Evolutionary conservation across 1,140 invertebrate genomes (phyloP), one percentile per base, ranked within the genome.

Genomic region (Leguminivora glycinivorella): DNA sequence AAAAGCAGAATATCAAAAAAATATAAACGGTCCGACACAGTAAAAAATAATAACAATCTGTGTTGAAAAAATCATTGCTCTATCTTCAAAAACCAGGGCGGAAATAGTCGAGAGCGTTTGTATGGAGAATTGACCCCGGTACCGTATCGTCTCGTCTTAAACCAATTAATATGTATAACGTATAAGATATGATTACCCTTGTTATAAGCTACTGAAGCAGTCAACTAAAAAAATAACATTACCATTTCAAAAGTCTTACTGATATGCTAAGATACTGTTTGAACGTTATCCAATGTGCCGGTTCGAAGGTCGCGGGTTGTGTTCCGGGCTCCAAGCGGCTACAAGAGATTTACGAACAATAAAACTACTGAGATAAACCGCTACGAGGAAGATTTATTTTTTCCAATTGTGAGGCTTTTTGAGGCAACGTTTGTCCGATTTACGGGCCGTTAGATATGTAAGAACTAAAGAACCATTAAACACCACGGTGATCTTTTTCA

Each of bases 351-450:
- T 60, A 60, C 56, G 56, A 60, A 60, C 56, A 60, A 26, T 60
- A 60, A 60, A 60, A 60, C 56, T 60, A 60, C 56, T 60, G 25
- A 60, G 56, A 60, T 60, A 60, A 60, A 60, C 56, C 56, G 56
- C 56, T 60, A 60, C 4, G 56, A 60, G 56, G 14, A 60, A 60
- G 56, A 60, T 60, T 60, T 60, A 60, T 60, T 60, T 60, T 60
- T 60, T 60, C 56, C 56, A 60, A 60, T 60, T 60, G 56, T 60
- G 10, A 60, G 56, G 25, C 25, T 60, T 60, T 29, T 52, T n/a
- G 47, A 52, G 19, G 56, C 10, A 25, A 29, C 24, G 25, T 26
- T 60, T 60, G 56, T 60, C 22, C 24, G 56, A 60, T 60, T 60
- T 60, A 60, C 12, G 6, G 56, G 24, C 25, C 56, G 56, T 60